These are phyloP conservation scores for Argyresthia goedartella DNA, from an alignment of 2,888 invertebrate species.

Conservation along the genomic window DNA sequence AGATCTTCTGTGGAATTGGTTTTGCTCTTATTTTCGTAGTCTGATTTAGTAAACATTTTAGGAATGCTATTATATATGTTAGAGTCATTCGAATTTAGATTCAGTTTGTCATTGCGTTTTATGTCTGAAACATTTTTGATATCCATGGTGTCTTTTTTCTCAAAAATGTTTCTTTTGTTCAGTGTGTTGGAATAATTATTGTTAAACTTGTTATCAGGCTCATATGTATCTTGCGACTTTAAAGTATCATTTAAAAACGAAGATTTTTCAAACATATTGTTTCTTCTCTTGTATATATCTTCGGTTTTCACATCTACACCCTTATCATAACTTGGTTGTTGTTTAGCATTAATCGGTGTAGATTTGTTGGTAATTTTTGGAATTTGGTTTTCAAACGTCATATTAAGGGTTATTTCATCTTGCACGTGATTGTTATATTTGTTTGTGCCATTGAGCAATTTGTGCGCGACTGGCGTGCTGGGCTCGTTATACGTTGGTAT, in stretches of 20 bases:
- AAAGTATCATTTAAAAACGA: constrained; percentile 38
- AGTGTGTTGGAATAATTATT: constrained; percentile 44
- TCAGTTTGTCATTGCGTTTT: background rate
- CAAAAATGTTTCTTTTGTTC: constrained; percentile 51
- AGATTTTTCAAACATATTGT: constrained; percentile 32
- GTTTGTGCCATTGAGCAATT: too few relatives aligned
- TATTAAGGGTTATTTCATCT: too few relatives aligned
- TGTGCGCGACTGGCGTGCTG: constrained; percentile 22
- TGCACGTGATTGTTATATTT: too few relatives aligned
- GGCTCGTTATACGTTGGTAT: constrained; percentile 44
- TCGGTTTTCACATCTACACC: constrained; percentile 38
- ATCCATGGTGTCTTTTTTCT: constrained; percentile 28
- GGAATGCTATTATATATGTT: constrained; percentile 15
- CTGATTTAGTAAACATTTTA: constrained; percentile 19
- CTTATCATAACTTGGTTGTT: constrained; percentile 36
- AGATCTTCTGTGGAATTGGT: constrained; percentile 25
- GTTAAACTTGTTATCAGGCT: constrained; percentile 34
- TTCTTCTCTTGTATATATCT: constrained; percentile 29
- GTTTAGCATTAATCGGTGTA: constrained; percentile 35
- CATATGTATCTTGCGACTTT: constrained; percentile 24
- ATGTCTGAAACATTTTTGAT: background rate
- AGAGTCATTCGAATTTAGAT: constrained; percentile 4
- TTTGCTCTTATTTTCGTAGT: constrained; percentile 21
- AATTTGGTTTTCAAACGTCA: background rate
- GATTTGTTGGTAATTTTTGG: constrained; percentile 18